Percentiles rank a stretch among this genome's conserved stretches.
phyloP scores from a whole-genome alignment of 2,888 invertebrate genomes.

The Zygothrica quintamaculata region DNA sequence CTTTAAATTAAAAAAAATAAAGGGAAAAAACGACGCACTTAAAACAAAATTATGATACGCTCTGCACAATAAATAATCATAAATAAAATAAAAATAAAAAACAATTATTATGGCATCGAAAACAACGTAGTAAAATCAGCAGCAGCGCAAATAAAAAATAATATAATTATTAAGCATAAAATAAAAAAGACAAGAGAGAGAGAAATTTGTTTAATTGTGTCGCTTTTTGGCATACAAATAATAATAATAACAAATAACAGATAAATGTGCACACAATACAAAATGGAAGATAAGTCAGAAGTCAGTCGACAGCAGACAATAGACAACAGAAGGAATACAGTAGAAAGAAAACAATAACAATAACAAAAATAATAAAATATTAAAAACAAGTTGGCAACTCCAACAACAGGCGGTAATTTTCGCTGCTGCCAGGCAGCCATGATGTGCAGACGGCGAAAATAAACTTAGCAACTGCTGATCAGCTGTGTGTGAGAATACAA shows the following conservation, averaged over 20 bases:
- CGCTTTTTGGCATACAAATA: not conserved
- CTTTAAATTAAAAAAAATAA: slow-evolving; percentile 10
- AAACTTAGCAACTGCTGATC: slow-evolving; percentile 55
- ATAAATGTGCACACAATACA: slow-evolving; percentile 2
- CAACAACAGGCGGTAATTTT: slow-evolving; percentile 7
- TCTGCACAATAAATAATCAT: slow-evolving; percentile 51
- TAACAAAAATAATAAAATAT: slow-evolving; percentile 1
- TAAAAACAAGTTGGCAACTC: slow-evolving; percentile 52
- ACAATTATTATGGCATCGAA: slow-evolving; percentile 27
- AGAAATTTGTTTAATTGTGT: too few species aligned
- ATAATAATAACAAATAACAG: slow-evolving; percentile 21
- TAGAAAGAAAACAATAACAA: not conserved
- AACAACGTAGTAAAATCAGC: slow-evolving; percentile 16
- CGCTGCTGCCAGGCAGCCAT: slow-evolving; percentile 3
- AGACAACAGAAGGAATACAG: too few species aligned
- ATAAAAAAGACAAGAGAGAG: slow-evolving; percentile 29
- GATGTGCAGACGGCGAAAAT: slow-evolving; percentile 22
- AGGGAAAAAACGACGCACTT: slow-evolving; percentile 39
- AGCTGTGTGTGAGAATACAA: slow-evolving; percentile 41
- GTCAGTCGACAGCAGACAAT: too few species aligned
- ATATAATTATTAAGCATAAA: slow-evolving; percentile 22
- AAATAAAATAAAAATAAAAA: slow-evolving; percentile 31
- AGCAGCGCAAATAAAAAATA: slow-evolving; percentile 11
- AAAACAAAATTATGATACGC: slow-evolving; percentile 47
- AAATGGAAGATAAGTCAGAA: slow-evolving; percentile 16